Percentiles rank a stretch among this genome's conserved stretches.
Evolutionary conservation across 2,888 invertebrate species (phyloP).

Genomic region (Erebia aethiops): DNA sequence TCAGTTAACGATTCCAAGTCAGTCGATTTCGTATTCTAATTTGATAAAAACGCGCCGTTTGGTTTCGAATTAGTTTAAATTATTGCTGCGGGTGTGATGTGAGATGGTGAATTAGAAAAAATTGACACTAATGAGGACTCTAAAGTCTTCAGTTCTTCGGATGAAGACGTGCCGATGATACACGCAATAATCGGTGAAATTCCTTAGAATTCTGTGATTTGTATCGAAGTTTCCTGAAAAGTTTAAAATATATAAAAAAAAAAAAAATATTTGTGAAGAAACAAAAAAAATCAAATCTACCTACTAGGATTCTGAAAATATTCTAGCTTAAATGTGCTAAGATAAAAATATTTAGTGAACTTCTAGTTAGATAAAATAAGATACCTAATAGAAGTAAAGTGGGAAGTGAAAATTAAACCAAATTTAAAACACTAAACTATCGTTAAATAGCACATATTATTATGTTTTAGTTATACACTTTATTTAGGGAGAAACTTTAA

Average conservation of each 20-base stretch:
- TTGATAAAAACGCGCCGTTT: constrained; percentile 79
- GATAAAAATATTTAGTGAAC: no score
- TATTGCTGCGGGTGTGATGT: constrained; percentile 54
- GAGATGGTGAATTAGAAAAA: constrained; percentile 43
- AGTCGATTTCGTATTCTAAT: constrained; percentile 72
- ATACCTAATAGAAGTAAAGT: no score
- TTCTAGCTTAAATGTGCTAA: no score
- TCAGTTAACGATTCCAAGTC: constrained; percentile 70
- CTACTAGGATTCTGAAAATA: no score
- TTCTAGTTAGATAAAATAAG: no score
- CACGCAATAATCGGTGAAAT: constrained; percentile 2
- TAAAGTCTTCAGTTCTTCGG: constrained; percentile 42
- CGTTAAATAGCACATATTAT: no score
- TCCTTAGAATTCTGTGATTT: not conserved
- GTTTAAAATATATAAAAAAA: not conserved
- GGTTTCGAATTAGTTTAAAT: constrained; percentile 73
- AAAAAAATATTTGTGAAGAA: not conserved
- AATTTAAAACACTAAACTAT: no score
- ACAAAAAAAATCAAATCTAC: no score
- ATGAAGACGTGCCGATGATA: constrained; percentile 45
- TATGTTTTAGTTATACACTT: not conserved
- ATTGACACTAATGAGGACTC: constrained; percentile 40
- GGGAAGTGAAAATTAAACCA: no score
- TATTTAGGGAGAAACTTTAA: not conserved
- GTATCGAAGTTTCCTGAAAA: not conserved